Base-by-base conservation (phyloP, 2,888 invertebrate species). In the Drosophila antonietae region DNA sequence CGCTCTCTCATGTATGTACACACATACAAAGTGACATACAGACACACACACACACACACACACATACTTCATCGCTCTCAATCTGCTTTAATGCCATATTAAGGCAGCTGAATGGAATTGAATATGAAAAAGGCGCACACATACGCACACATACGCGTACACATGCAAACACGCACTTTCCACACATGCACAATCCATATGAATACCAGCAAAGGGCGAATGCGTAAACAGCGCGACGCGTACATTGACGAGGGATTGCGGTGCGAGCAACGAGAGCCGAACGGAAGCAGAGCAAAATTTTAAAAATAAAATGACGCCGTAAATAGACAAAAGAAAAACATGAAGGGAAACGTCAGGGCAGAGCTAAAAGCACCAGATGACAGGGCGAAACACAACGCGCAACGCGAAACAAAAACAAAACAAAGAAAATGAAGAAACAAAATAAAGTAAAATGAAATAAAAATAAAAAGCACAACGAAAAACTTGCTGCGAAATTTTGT, bases 11-110 rank as follows among this genome's bases (percentile, higher is more conserved):
- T n/a, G 10, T 10, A 41, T 39, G 15, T 9, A 47, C 23, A 31
- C 53, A 37, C 58, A 68, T 31, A 59, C 23, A 56, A 20, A 20
- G 9, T 23, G 18, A 41, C 33, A 57, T 9, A 43, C n/a, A n/a
- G n/a, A n/a, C 31, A 33, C 33, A 49, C 58, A 60, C 58, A 64
- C 51, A 15, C 43, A n/a, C 33, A 49, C 58, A 60, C 58, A 64
- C 53, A 15, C 43, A 57, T 41, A 62, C 41, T 63, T 68, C 53
- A 67, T 67, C 58, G 46, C 28, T 65, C 41, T 57, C 79, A 78
- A 88, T 79, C 87, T 83, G 77, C 78, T 70, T 80, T 83, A 86
- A 86, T 86, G 72, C 70, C 73, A 75, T 71, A 80, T 81, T 78
- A 88, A 74, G 84, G 81, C 67, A 64, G 57, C 73, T 76, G 73